Conservation (phyloP, 2,113 vertebrate genomes). For the Rhinoptilus africanus region DNA sequence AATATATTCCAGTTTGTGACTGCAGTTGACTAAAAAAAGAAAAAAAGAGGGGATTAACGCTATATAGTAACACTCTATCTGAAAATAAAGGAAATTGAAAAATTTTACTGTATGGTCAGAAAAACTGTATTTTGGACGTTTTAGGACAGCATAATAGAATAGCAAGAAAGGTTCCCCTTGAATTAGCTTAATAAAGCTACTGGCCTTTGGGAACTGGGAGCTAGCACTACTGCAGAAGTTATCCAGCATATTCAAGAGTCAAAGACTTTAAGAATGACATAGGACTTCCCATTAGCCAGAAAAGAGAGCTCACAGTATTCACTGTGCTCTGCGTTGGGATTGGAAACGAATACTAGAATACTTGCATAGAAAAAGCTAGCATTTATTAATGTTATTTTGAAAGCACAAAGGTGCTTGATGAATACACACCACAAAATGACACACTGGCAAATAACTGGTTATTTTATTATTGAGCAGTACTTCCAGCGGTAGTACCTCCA, state of each 20-base stretch:
- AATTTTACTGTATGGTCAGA: background rate
- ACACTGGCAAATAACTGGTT: background rate
- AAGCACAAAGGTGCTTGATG: background rate
- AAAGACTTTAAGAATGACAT: background rate
- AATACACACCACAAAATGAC: background rate
- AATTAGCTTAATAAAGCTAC: background rate
- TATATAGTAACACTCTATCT: background rate
- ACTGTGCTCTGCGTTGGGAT: background rate
- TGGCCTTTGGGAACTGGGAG: background rate
- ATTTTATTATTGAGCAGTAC: background rate
- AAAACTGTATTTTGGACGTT: background rate
- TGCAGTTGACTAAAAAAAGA: slow-evolving; percentile 77
- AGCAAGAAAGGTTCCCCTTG: background rate
- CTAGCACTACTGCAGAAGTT: background rate
- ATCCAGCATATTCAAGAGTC: background rate
- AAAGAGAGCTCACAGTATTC: background rate
- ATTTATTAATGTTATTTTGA: background rate
- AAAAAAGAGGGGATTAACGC: background rate
- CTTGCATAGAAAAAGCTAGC: background rate
- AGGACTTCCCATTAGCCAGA: background rate
- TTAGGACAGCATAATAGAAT: background rate
- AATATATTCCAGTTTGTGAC: slow-evolving; percentile 79
- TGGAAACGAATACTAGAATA: background rate
- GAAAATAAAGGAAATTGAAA: background rate
- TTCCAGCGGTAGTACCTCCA: slow-evolving; percentile 55